A percentile compares a stretch with the other conserved stretches of the same genome.
These are phyloP conservation scores for Trachymyrmex septentrionalis DNA, from an alignment of 1,140 invertebrate species.

Conservation along the genomic window DNA sequence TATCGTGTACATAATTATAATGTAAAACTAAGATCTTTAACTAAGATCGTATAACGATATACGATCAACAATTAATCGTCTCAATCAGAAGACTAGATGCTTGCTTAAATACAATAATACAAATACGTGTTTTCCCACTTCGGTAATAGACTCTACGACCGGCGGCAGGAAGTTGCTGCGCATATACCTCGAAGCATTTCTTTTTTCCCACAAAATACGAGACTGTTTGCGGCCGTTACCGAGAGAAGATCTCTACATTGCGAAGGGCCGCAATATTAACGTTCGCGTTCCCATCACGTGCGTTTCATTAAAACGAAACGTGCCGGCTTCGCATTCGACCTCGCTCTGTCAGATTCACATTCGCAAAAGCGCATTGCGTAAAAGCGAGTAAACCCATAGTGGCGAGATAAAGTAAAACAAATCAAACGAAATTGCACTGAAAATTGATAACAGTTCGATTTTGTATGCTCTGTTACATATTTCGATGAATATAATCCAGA, in stretches of 20 bases:
- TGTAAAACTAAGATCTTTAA: neutral
- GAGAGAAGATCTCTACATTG: constrained; percentile 7
- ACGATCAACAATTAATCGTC: neutral
- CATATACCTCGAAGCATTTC: neutral
- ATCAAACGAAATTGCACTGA: neutral
- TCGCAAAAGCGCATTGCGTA: constrained; percentile 17
- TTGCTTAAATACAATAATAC: constrained; percentile 36
- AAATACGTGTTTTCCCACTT: constrained; percentile 1
- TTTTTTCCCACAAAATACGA: constrained; percentile 23
- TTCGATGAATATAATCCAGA: neutral
- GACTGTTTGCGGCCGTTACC: constrained; percentile 25
- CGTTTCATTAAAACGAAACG: constrained; percentile 67
- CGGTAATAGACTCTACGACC: neutral
- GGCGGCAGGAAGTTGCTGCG: constrained; percentile 1
- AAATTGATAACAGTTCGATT: constrained; percentile 15
- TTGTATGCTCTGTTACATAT: neutral
- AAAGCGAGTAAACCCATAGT: constrained; percentile 11
- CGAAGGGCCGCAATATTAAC: constrained; percentile 44
- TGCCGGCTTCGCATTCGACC: constrained; percentile 9
- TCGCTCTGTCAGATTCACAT: constrained; percentile 21
- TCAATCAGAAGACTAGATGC: neutral
- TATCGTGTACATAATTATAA: neutral
- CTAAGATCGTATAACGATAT: neutral
- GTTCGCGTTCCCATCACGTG: constrained; percentile 52
- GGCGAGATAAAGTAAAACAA: constrained; percentile 26